These are phyloP conservation scores for Noturus placidus DNA, from an alignment of 2,113 vertebrate genomes.

Conservation along the genomic window DNA sequence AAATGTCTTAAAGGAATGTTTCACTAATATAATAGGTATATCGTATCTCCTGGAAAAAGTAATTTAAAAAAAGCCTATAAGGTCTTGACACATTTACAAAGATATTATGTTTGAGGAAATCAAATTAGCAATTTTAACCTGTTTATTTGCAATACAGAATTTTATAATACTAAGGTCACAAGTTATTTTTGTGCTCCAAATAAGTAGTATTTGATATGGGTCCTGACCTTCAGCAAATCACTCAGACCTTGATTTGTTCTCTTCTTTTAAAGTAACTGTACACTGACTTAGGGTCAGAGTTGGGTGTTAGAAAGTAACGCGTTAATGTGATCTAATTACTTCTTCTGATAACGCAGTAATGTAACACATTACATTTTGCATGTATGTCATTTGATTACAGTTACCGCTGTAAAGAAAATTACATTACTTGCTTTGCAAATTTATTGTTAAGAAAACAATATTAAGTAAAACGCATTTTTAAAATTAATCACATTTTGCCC, in stretches of 20 bases:
- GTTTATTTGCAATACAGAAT: background rate
- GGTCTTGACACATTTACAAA: background rate
- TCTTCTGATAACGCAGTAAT: no score
- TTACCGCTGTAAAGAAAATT: no score
- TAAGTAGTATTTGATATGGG: background rate
- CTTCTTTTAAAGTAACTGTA: slow-evolving; percentile 22
- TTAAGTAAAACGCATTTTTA: no score
- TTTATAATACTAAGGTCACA: background rate
- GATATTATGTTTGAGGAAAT: background rate
- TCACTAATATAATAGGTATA: background rate
- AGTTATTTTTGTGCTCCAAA: background rate
- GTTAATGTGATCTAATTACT: no score
- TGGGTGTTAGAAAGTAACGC: no score
- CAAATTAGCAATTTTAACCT: background rate
- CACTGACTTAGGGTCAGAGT: slow-evolving; percentile 2
- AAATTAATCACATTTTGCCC: no score
- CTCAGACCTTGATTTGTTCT: background rate
- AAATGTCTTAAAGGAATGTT: background rate
- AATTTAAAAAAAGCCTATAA: background rate
- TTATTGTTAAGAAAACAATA: no score
- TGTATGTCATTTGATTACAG: no score
- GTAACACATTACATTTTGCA: no score
- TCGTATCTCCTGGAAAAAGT: background rate
- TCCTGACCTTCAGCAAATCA: background rate
- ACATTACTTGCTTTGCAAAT: no score